These are phyloP conservation scores for Dendrophyllia cribrosa DNA, from an alignment of 64 coral and sea anemone genomes.

Conservation along the genomic window DNA sequence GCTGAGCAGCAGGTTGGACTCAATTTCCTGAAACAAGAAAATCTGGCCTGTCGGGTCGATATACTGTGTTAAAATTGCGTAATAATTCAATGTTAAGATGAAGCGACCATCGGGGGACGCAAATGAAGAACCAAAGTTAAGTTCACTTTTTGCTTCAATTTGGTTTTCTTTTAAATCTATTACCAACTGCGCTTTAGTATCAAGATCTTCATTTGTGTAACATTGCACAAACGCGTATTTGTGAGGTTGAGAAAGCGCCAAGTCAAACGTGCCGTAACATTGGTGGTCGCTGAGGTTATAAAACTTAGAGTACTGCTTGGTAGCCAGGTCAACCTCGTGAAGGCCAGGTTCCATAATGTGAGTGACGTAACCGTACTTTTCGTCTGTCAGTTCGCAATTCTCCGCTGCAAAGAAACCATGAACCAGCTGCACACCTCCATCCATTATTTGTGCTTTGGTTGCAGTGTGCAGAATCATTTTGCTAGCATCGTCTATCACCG, in stretches of 20 bases:
- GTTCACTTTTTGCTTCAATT: conserved; percentile 22
- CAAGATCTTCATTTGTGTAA: conserved; percentile 55
- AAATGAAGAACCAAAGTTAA: conserved; percentile 54
- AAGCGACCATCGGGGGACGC: conserved; percentile 74
- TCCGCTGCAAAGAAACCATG: conserved; percentile 58
- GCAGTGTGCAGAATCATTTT: conserved; percentile 40
- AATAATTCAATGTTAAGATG: conserved; percentile 65
- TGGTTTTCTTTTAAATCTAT: conserved; percentile 58
- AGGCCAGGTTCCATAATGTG: conserved; percentile 64
- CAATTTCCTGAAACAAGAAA: conserved; percentile 47
- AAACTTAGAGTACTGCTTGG: conserved; percentile 61
- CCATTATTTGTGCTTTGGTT: conserved; percentile 13
- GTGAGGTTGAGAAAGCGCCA: conserved; percentile 17
- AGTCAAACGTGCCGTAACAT: conserved; percentile 68
- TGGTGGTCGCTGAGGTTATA: conserved; percentile 58
- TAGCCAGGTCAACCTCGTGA: conserved; percentile 64
- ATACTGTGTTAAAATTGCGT: conserved; percentile 46
- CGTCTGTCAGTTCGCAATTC: conserved; percentile 59
- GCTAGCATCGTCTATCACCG: conserved; percentile 51
- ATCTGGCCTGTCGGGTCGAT: conserved; percentile 47
- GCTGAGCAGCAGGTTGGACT: conserved; percentile 62
- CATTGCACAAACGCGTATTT: conserved; percentile 69
- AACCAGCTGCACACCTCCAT: background rate
- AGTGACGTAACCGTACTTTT: conserved; percentile 67
- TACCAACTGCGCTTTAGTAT: conserved; percentile 35